These are phyloP conservation scores for Anisognathus igniventris DNA, from an alignment of 2,797 vertebrate genomes.

Conservation along the genomic window DNA sequence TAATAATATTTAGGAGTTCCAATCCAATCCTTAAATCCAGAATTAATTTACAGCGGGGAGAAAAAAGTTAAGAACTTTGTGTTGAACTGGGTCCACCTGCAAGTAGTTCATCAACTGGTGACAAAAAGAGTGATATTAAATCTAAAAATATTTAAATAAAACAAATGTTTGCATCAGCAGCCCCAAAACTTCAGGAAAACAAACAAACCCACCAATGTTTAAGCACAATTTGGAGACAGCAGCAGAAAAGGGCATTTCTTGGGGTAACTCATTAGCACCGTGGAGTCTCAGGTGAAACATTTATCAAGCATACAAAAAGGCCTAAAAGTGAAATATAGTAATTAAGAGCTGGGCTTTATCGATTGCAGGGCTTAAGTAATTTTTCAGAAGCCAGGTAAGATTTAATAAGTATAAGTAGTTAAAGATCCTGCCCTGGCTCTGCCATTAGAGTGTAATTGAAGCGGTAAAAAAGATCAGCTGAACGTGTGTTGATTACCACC, in stretches of 20 bases:
- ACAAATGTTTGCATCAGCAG: background rate
- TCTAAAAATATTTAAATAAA: no score
- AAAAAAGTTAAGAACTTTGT: background rate
- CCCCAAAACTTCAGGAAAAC: background rate
- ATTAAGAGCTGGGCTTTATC: conserved; percentile 77
- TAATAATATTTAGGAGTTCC: background rate
- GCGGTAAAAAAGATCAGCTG: conserved; percentile 86
- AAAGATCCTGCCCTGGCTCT: conserved; percentile 91
- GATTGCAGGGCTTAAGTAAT: conserved; percentile 83
- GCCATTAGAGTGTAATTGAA: conserved; percentile 92
- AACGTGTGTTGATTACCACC: conserved; percentile 90
- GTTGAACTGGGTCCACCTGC: background rate
- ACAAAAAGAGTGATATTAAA: no score
- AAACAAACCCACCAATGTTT: background rate
- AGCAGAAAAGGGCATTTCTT: background rate
- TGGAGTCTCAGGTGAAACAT: conserved; percentile 57
- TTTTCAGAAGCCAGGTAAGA: conserved; percentile 87
- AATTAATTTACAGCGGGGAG: background rate
- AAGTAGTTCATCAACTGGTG: background rate
- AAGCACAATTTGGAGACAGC: background rate
- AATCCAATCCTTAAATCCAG: background rate
- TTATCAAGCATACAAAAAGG: conserved; percentile 70
- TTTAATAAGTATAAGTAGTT: conserved; percentile 93
- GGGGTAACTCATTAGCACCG: conserved; percentile 66
- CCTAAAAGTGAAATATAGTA: conserved; percentile 83